Percentiles rank a stretch among this genome's conserved stretches.
Evolutionary conservation across 2,888 invertebrate genomes (phyloP).

Genomic region (Dastarcus helophoroides): DNA sequence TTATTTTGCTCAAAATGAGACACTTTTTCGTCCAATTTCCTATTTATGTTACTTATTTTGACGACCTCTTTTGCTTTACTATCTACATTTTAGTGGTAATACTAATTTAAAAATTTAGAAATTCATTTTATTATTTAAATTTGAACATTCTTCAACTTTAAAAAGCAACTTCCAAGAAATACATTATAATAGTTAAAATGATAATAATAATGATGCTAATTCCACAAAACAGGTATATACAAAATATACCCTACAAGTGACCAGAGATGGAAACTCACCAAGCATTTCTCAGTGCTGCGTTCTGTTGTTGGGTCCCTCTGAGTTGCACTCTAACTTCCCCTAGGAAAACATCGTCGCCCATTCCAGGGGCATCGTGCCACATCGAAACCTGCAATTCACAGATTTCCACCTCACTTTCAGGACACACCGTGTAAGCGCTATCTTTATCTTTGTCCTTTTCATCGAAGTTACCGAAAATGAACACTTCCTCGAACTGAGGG

Average conservation of each 20-base stretch:
- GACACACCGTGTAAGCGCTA: constrained; percentile 25
- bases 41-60: too few relatives aligned
- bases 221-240: constrained; percentile 1
- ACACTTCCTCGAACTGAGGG: constrained; percentile 80
- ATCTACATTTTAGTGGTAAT: too few relatives aligned
- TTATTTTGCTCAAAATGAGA: too few relatives aligned
- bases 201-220: too few relatives aligned
- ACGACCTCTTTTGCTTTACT: too few relatives aligned
- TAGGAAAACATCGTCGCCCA: constrained; percentile 72
- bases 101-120: too few relatives aligned
- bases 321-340: constrained; percentile 78
- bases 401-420: constrained; percentile 54
- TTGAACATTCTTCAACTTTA: too few relatives aligned
- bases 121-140: too few relatives aligned
- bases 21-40: too few relatives aligned
- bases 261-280: constrained; percentile 68
- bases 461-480: constrained; percentile 57
- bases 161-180: too few relatives aligned
- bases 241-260: constrained; percentile 3
- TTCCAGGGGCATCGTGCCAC: constrained; percentile 75
- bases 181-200: too few relatives aligned
- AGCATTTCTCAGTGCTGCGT: constrained; percentile 51
- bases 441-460: constrained; percentile 38
- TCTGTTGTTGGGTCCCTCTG: constrained; percentile 54
- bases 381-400: constrained; percentile 71